Evolutionary conservation across 2,113 vertebrate genomes (phyloP), one percentile per base, ranked within the genome.

Genomic region (Oncorhynchus masou): DNA sequence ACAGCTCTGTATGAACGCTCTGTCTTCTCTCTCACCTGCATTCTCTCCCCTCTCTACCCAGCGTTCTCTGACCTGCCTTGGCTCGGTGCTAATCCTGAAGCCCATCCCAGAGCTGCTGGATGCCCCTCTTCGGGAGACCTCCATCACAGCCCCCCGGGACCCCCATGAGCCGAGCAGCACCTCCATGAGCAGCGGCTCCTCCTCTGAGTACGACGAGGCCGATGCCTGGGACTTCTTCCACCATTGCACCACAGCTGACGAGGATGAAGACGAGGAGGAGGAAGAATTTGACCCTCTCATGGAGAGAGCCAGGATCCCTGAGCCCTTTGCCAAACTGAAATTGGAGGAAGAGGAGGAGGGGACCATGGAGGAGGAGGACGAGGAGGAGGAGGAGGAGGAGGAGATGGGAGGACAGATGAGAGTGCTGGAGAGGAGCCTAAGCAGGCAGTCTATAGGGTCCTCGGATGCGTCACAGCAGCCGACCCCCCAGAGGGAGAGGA

Each of bases 1-100:
- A 5, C 29, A 25, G 13, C 11, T 5, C 12, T 22, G 20, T 29
- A 15, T 51, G 15, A 51, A 15, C 2, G 15, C 3, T 51, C 12
- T 19, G 13, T 54, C 16, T 19, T 54, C 16, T 25, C 60, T 64
- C 39, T 45, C 39, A 45, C 39, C 39, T 45, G 39, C 39, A 45
- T 45, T 45, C 9, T 45, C 4, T 3, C 24, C 20, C 20, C 65
- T 79, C 22, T 67, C 64, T 39, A 66, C 76, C 1, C 90, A 99
- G 97, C 90, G 94, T 39, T 97, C 96, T 20, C 88, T 98, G 85
- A 98, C 96, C 77, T 96, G 95, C 84, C 95, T 98, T 5, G 97
- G 97, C 73, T 97, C 97, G 22, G 95, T 98, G 34, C 89, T 99
- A 79, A 95, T 94, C 0, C 90, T 98, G 94, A 91, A 95, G 54